Evolutionary conservation across 2,797 vertebrate genomes (phyloP), one percentile per base, ranked within the genome.

Genomic region (Enteromius paludinosus): DNA sequence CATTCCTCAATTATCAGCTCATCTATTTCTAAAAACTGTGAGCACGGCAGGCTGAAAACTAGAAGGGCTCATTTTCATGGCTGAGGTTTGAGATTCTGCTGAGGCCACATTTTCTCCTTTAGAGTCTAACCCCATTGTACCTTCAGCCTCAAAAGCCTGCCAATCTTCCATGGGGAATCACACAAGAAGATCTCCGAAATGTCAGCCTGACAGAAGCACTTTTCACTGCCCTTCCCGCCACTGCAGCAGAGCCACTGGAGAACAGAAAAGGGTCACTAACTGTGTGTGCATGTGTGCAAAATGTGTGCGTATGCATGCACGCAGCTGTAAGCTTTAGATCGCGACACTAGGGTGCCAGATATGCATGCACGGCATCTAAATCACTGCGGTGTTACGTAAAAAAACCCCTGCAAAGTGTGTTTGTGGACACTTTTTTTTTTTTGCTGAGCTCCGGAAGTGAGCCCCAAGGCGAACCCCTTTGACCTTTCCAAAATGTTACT

Each of bases 401-500:
- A 85, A 85, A 83, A 79, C 0, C 1, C 35, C 7, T 28, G 61
- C 76, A 72, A 84, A 79, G 78, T 72, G 81, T 81, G 76, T 84
- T 86, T 89, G 71, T 78, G 61, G 85, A 84, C 81, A 87, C 71
- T 89, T 85, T 83, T 87, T 78, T 87, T 87, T 45, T 89, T 90
- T 89, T 86, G 83, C 74, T 90, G 91, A 89, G 86, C 89, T 80
- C 59, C 59, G 78, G 89, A 89, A 88, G 80, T 86, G 88, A 89
- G 90, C 76, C 87, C 83, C 64, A 87, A 81, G 86, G 87, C 89
- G 85, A 86, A 91, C 88, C 87, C 83, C 83, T 82, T 82, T 94
- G 94, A 95, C 94, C 93, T 95, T 95, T 95, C 82, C 90, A 90
- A 95, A 95, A 95, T 94, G 94, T 93, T 94, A 95, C 90, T 90